Evolutionary conservation across 2,113 vertebrate genomes (phyloP), one percentile per base, ranked within the genome.

Genomic region (Serinus canaria): DNA sequence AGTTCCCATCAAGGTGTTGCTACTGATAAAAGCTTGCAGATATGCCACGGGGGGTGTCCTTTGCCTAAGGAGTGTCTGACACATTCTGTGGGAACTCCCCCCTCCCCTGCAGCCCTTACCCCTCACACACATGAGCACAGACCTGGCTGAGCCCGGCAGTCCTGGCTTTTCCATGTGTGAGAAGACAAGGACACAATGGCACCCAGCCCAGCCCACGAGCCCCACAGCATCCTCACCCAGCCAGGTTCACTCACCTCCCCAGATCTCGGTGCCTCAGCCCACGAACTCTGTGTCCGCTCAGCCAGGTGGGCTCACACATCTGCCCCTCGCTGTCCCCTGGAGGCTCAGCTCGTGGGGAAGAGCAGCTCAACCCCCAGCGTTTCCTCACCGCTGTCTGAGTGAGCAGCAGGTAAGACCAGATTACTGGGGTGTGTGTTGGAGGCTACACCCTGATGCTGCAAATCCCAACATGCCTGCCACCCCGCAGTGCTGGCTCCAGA

Each of bases 391-490:
- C 83, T 24, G 55, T 58, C 73, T 88, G 85, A 95, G 82, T 33
- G 16, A 23, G 19, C 82, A 97, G 96, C 97, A 95, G 95, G 97
- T 97, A 97, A 92, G 83, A 97, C 96, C 96, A 96, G 97, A 95
- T 97, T 95, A 55, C 67, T 30, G 87, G 92, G 90, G 95, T 11
- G 92, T 93, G 94, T 91, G 92, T 91, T 1, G 25, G 78, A 95
- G 95, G 76, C 85, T 93, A 94, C 96, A 94, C 96, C 96, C 94
- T 49, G 69, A 47, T 66, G 86, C 87, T 97, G 89, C 97, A 97
- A 84, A 97, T 97, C 93, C 90, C 76, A 96, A 96, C 97, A 94
- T 1, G 97, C 92, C 93, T 91, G 55, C 47, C 4, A 2, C 75
- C 56, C 55, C 0, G 2, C 41, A 85, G 92, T 15, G 50, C 83